Conservation (phyloP, 2,113 vertebrate genomes). For the Lepisosteus osseus region DNA sequence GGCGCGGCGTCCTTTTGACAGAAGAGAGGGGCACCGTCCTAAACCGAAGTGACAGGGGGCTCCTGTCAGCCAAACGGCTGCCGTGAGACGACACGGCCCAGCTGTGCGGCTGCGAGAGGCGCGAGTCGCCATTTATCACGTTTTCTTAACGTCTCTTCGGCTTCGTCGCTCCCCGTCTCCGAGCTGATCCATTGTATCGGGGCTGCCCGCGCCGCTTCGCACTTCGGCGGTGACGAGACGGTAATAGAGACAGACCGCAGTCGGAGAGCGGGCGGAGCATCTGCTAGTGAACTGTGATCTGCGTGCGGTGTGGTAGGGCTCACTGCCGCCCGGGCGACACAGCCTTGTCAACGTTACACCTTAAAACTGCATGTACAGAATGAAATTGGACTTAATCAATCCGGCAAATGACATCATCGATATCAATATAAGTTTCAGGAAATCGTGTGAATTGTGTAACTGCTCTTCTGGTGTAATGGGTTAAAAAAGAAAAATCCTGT, state of each 20-base stretch:
- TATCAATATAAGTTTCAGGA: too few relatives aligned
- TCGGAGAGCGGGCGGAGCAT: constrained; percentile 57
- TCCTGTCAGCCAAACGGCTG: constrained; percentile 31
- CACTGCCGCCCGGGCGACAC: too few relatives aligned
- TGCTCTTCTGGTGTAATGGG: too few relatives aligned
- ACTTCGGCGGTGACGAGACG: constrained; percentile 29
- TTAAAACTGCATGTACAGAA: too few relatives aligned
- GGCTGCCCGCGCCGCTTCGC: background rate
- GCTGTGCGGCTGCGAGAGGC: constrained; percentile 33
- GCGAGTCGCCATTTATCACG: constrained; percentile 44
- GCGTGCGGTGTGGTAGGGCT: constrained; percentile 28
- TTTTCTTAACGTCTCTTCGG: constrained; percentile 39
- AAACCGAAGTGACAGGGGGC: constrained; percentile 35
- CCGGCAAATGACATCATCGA: too few relatives aligned
- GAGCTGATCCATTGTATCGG: constrained; percentile 29
- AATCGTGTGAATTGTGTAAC: too few relatives aligned
- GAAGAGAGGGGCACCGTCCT: constrained; percentile 1
- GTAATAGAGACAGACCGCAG: constrained; percentile 54
- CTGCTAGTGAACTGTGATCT: constrained; percentile 59
- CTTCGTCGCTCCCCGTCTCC: constrained; percentile 26
- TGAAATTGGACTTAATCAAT: too few relatives aligned
- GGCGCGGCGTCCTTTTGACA: background rate
- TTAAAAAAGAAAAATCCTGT: too few relatives aligned
- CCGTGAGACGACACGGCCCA: constrained; percentile 33
- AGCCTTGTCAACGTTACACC: too few relatives aligned